Evolutionary conservation across 2,888 invertebrate species (phyloP).

Genomic region (Polydrusus pterygomalis): DNA sequence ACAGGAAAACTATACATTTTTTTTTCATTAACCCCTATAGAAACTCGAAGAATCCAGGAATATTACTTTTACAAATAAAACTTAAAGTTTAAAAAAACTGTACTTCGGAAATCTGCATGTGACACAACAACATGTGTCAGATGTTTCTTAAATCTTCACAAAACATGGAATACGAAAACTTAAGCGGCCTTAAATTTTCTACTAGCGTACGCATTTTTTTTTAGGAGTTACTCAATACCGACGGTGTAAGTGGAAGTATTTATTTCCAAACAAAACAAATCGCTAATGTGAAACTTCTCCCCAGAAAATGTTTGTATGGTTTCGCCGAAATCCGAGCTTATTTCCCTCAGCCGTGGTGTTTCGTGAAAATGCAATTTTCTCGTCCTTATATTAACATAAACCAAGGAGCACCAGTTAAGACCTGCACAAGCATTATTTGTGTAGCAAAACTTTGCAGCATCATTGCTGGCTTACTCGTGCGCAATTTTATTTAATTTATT

Average conservation of each 20-base stretch:
- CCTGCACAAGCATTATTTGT: slow-evolving; percentile 51
- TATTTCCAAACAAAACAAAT: slow-evolving; percentile 28
- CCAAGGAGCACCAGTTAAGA: slow-evolving; percentile 50
- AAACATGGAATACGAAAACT: too few relatives aligned
- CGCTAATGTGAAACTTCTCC: slow-evolving; percentile 35
- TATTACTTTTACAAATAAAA: too few relatives aligned
- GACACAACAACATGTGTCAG: too few relatives aligned
- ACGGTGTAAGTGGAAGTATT: slow-evolving; percentile 13
- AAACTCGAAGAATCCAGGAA: too few relatives aligned
- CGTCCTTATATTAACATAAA: slow-evolving; percentile 53
- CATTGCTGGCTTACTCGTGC: slow-evolving; percentile 52
- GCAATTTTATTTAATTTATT: slow-evolving; percentile 50
- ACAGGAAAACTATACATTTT: too few relatives aligned
- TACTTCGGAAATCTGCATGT: too few relatives aligned
- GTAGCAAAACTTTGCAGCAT: slow-evolving; percentile 50
- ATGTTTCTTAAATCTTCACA: too few relatives aligned
- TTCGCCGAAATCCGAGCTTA: slow-evolving; percentile 44
- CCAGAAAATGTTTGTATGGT: slow-evolving; percentile 34
- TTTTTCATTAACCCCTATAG: too few relatives aligned
- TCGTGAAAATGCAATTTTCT: slow-evolving; percentile 51
- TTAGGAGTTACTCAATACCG: background rate
- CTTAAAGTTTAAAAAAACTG: too few relatives aligned
- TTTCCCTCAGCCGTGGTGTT: slow-evolving; percentile 41
- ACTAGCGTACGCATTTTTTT: background rate
- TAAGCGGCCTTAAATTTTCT: background rate